Conservation (phyloP, 2,888 invertebrate species). For the Pseudoips prasinana region DNA sequence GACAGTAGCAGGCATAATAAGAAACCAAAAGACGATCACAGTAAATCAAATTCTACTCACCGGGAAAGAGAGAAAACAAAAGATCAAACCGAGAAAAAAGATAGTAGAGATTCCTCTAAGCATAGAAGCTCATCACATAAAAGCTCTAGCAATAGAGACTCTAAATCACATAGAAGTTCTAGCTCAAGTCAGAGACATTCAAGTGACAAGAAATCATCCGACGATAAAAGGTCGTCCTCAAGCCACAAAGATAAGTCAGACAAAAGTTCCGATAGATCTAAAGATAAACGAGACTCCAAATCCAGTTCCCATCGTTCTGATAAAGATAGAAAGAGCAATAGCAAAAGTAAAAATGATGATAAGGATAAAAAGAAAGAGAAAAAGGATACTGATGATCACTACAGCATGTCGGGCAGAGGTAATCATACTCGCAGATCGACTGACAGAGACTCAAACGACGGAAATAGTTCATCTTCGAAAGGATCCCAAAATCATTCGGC, state of each 20-base stretch:
- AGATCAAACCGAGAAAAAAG: constrained; percentile 62
- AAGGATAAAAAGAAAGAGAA: constrained; percentile 75
- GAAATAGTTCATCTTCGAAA: constrained; percentile 79
- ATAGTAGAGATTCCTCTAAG: constrained; percentile 64
- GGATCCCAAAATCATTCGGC: constrained; percentile 61
- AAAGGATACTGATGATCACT: constrained; percentile 87
- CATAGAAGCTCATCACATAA: constrained; percentile 67
- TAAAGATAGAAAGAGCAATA: constrained; percentile 65
- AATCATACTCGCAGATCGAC: constrained; percentile 87
- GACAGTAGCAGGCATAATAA: constrained; percentile 64
- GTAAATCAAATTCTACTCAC: constrained; percentile 57
- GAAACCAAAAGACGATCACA: constrained; percentile 63
- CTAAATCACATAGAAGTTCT: constrained; percentile 60
- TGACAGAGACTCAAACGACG: constrained; percentile 91
- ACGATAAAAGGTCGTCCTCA: constrained; percentile 62
- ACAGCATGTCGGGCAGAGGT: constrained; percentile 84
- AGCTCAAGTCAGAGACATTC: constrained; percentile 59
- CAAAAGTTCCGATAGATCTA: constrained; percentile 41
- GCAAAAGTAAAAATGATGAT: constrained; percentile 66
- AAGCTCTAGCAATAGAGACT: constrained; percentile 61
- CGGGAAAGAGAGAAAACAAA: constrained; percentile 57
- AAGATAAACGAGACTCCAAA: constrained; percentile 56
- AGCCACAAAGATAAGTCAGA: constrained; percentile 59
- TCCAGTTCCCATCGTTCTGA: constrained; percentile 66
- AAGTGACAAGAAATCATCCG: constrained; percentile 52